Evolutionary conservation across 2,888 invertebrate genomes (phyloP), one percentile per base, ranked within the genome.

Genomic region (Pristionchus entomophagus): DNA sequence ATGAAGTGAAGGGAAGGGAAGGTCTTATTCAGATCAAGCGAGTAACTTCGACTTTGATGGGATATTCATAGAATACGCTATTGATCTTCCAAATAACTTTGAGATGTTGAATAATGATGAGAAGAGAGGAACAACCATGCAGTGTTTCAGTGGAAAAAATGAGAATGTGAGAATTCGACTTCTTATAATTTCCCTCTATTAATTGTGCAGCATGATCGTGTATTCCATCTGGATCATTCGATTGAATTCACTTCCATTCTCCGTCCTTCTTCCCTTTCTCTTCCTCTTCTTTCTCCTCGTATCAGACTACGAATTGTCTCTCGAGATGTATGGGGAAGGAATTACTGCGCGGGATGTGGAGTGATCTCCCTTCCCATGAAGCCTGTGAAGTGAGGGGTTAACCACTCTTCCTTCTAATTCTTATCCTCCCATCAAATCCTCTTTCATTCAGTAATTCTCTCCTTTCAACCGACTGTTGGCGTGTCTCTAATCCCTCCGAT

Each of bases 291-390:
- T 38, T 29, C 83, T 12, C 83, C 83, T 45, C 59, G 62, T 12
- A 38, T 83, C 22, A 26, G 59, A 32, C 41, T 83, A 2, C n/a
- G 62, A 59, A 35, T 83, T n/a, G 62, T 62, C 5, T 83, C 83
- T 2, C 17, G n/a, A 32, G 83, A 83, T 83, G 59, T 62, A 26
- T 83, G 83, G 83, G 83, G 51, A 26, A n/a, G 83, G 19, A 62
- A 83, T 8, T 83, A 62, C 29, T 26, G 26, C 17, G 83, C 83
- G 8, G 83, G 83, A 3, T 83, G 62, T 17, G 59, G 62, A 59
- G 29, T 22, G 1, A 8, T 83, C n/a, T 22, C 41, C 5, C 62
- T 83, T 17, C 83, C 83, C n/a, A 32, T 81, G 29, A 53, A 6
- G 56, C 81, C 81, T 5, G 56, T 35, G 17, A 49, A 45, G 81